A percentile compares a stretch with the other conserved stretches of the same genome.
phyloP scores from a whole-genome alignment of 2,113 vertebrate species.

The Leptocoma aspasia region DNA sequence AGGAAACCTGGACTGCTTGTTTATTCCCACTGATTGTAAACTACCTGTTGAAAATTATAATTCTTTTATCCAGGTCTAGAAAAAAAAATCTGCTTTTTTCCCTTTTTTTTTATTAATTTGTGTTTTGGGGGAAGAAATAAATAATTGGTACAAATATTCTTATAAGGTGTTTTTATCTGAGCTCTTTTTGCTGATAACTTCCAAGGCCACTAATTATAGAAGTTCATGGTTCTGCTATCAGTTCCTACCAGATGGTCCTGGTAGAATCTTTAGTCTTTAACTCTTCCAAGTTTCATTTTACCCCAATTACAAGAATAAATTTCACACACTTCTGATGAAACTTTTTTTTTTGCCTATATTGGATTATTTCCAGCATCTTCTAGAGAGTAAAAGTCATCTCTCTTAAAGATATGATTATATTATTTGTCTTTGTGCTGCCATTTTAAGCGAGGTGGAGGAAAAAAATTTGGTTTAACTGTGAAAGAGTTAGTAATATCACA shows the following conservation, averaged over 20 bases:
- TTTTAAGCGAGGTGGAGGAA: background rate
- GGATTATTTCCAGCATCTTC: conserved; percentile 34
- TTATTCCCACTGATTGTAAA: conserved; percentile 73
- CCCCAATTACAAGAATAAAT: conserved; percentile 1
- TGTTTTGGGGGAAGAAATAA: conserved; percentile 65
- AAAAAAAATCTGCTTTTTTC: conserved; percentile 26
- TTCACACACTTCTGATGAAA: conserved; percentile 18
- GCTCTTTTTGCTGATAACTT: conserved; percentile 48
- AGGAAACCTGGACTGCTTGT: conserved; percentile 66
- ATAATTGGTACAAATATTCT: conserved; percentile 74
- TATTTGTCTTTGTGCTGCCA: conserved; percentile 22
- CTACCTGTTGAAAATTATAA: conserved; percentile 73
- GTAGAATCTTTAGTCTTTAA: conserved; percentile 21
- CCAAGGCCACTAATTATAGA: conserved; percentile 10
- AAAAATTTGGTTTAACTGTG: background rate
- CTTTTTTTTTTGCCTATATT: background rate
- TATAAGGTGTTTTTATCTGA: conserved; percentile 72
- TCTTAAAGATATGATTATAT: conserved; percentile 9
- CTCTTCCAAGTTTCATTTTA: conserved; percentile 38
- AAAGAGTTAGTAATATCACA: background rate
- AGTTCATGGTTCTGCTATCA: background rate
- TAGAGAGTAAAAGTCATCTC: conserved; percentile 26
- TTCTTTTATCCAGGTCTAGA: conserved; percentile 69
- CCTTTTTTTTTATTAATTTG: conserved; percentile 63
- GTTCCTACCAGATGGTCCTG: background rate